Conservation (phyloP, 2,113 vertebrate species). For the Cyanoderma ruficeps region DNA sequence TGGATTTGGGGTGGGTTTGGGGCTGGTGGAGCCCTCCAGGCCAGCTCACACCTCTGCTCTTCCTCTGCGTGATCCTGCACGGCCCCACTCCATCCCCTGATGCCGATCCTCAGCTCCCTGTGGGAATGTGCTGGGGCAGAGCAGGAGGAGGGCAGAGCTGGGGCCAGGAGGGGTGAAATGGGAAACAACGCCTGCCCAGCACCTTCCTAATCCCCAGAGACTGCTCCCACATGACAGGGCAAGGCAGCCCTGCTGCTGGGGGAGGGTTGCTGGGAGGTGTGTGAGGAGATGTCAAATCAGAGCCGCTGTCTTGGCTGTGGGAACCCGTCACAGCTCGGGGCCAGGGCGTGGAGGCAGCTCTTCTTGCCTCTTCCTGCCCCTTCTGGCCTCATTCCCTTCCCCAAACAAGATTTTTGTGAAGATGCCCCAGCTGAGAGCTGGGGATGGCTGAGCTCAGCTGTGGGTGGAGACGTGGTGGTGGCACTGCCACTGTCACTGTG, state of each 20-base stretch:
- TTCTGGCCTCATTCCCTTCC: neutral
- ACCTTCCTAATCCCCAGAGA: neutral
- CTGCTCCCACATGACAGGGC: slow-evolving; percentile 12
- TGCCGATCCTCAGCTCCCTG: neutral
- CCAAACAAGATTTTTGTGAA: neutral
- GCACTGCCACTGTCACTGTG: neutral
- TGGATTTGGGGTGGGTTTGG: neutral
- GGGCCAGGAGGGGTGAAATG: neutral
- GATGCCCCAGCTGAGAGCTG: neutral
- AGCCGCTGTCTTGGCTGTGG: neutral
- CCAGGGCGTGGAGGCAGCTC: neutral
- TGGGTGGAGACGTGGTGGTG: neutral
- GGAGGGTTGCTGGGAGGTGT: neutral
- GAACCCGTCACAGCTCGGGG: neutral
- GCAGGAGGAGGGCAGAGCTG: neutral
- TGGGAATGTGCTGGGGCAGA: neutral
- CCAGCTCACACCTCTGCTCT: neutral
- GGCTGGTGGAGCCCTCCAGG: neutral
- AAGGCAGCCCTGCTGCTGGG: neutral
- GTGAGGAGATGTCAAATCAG: neutral
- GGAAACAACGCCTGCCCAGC: neutral
- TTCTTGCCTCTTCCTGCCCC: slow-evolving; percentile 43
- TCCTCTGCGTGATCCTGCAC: accelerated
- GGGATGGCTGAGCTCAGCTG: neutral
- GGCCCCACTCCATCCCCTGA: neutral